Percentiles rank a stretch among this genome's conserved stretches.
Conservation (phyloP, 2,888 invertebrate genomes). For the Camptogramma bilineatum region DNA sequence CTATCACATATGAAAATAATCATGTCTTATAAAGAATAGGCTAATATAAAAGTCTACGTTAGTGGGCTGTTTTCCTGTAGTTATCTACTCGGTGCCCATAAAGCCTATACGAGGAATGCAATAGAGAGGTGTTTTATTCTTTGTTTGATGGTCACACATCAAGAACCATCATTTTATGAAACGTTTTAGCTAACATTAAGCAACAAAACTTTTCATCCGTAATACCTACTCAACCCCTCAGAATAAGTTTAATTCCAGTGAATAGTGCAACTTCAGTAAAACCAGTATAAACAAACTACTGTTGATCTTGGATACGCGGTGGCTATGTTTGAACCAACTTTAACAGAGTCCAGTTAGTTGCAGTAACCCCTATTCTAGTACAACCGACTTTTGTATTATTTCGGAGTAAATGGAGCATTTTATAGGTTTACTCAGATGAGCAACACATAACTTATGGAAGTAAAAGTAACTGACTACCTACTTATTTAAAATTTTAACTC, state of each 20-base stretch:
- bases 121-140: no score
- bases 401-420: not conserved
- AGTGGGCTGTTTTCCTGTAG: no score
- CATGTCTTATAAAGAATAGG: no score
- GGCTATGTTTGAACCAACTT: not conserved
- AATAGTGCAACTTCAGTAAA: not conserved
- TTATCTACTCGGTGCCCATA: no score
- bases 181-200: not conserved
- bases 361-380: not conserved
- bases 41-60: no score
- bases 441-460: no score
- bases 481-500: no score
- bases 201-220: not conserved
- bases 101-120: no score
- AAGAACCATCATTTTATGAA: not conserved
- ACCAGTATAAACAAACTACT: not conserved
- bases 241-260: not conserved
- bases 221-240: not conserved
- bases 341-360: not conserved
- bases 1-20: no score
- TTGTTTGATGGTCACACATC: not conserved
- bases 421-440: not conserved
- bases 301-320: not conserved
- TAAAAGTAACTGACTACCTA: no score
- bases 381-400: not conserved